Percentiles rank a stretch among this genome's conserved stretches.
Conservation (phyloP, 2,113 vertebrate species). For the Panthera uncia region DNA sequence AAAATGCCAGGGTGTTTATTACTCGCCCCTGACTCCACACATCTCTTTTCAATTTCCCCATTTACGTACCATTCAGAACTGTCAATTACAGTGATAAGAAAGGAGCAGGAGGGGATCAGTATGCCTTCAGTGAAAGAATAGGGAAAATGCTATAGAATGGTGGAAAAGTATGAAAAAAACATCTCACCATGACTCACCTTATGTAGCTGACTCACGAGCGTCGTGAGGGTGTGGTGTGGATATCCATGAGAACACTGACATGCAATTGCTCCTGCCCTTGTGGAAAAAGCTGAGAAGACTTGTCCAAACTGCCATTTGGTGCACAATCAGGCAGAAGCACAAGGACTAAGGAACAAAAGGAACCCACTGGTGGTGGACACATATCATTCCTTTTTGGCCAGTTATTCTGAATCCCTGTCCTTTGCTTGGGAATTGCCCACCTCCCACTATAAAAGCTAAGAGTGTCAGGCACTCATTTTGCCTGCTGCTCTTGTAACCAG, state of each 20-base stretch:
- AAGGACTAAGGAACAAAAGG: background rate
- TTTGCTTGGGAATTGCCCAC: background rate
- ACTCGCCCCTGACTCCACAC: background rate
- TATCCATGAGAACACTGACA: background rate
- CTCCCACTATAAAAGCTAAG: background rate
- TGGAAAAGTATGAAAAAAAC: background rate
- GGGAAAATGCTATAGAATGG: background rate
- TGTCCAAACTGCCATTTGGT: background rate
- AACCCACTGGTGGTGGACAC: background rate
- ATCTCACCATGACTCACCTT: background rate
- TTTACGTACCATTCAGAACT: background rate
- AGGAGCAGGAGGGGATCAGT: background rate
- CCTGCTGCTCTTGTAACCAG: background rate
- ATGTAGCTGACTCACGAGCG: background rate
- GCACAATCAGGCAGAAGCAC: background rate
- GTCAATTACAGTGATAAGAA: background rate
- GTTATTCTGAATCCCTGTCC: background rate
- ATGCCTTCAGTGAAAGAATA: background rate
- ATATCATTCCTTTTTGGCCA: background rate
- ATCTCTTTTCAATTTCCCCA: constrained; percentile 1
- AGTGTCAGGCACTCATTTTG: background rate
- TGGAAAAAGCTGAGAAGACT: background rate
- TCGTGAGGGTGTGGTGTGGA: background rate
- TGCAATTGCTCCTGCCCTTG: background rate
- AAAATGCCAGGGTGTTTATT: background rate